Evolutionary conservation across 2,888 invertebrate genomes (phyloP).

Genomic region (Meghimatium bilineatum): DNA sequence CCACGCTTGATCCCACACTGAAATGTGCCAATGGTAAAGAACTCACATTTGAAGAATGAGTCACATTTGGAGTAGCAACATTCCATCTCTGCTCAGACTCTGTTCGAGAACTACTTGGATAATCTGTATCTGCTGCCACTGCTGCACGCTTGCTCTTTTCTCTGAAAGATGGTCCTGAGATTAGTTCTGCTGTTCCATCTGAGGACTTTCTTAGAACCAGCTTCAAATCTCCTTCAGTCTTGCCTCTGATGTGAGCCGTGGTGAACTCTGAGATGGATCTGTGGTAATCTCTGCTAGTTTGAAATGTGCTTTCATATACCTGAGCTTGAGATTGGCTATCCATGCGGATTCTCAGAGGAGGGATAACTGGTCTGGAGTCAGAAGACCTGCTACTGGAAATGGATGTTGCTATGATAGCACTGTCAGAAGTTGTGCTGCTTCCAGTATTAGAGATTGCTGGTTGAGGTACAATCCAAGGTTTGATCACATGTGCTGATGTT

Average conservation of each 20-base stretch:
- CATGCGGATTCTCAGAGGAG: conserved; percentile 46
- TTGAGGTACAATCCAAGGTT: neutral
- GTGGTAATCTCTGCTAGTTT: conserved; percentile 21
- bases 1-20: neutral
- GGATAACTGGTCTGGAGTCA: conserved; percentile 41
- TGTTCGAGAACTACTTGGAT: neutral
- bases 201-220: conserved; percentile 42
- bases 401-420: neutral
- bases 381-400: neutral
- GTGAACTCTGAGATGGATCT: conserved; percentile 29
- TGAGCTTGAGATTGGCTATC: conserved; percentile 43
- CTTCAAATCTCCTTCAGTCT: conserved; percentile 45
- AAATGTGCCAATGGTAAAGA: neutral
- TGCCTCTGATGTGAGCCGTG: conserved; percentile 18
- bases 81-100: neutral
- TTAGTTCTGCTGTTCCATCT: conserved; percentile 47
- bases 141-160: conserved; percentile 27
- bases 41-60: neutral
- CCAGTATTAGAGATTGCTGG: neutral
- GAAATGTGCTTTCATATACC: conserved; percentile 37
- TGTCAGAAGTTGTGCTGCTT: neutral
- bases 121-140: neutral
- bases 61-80: neutral
- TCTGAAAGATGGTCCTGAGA: conserved; percentile 43
- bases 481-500: neutral